Evolutionary conservation across 2,113 vertebrate species (phyloP).

Genomic region (Silurus asotus): DNA sequence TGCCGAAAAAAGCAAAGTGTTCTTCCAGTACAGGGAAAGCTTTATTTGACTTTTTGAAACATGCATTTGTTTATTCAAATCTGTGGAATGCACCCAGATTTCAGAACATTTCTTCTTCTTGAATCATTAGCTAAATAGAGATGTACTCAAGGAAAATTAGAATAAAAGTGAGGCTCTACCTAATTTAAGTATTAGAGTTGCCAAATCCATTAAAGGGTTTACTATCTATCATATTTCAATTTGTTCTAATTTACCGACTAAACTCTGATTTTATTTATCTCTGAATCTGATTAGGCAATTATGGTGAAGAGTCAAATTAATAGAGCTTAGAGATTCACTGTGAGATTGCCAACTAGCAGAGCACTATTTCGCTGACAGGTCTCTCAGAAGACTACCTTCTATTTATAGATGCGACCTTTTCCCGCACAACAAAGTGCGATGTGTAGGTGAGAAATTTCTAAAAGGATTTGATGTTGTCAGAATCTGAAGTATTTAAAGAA

Average conservation of each 20-base stretch:
- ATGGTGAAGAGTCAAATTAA: slow-evolving; percentile 14
- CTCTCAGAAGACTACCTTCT: slow-evolving; percentile 29
- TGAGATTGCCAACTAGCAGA: slow-evolving; percentile 24
- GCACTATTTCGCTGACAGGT: slow-evolving; percentile 21
- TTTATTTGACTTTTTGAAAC: neutral
- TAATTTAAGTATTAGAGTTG: neutral
- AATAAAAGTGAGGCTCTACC: neutral
- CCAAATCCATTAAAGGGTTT: neutral
- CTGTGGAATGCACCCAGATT: neutral
- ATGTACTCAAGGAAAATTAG: neutral
- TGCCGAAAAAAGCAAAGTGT: neutral
- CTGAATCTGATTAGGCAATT: slow-evolving; percentile 23
- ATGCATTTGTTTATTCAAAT: slow-evolving; percentile 10
- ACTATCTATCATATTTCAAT: neutral
- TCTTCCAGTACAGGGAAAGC: neutral
- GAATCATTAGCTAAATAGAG: neutral
- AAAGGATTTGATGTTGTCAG: slow-evolving; percentile 22
- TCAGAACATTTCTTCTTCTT: neutral
- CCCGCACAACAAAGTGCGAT: slow-evolving; percentile 21
- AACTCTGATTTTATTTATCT: neutral
- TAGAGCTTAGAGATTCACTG: slow-evolving; percentile 9
- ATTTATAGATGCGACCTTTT: slow-evolving; percentile 47
- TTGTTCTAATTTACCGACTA: neutral
- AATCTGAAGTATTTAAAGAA: slow-evolving; percentile 8
- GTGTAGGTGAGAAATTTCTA: slow-evolving; percentile 36